phyloP scores from a whole-genome alignment of 2,888 invertebrate genomes.

The Ornithoptera priamus region DNA sequence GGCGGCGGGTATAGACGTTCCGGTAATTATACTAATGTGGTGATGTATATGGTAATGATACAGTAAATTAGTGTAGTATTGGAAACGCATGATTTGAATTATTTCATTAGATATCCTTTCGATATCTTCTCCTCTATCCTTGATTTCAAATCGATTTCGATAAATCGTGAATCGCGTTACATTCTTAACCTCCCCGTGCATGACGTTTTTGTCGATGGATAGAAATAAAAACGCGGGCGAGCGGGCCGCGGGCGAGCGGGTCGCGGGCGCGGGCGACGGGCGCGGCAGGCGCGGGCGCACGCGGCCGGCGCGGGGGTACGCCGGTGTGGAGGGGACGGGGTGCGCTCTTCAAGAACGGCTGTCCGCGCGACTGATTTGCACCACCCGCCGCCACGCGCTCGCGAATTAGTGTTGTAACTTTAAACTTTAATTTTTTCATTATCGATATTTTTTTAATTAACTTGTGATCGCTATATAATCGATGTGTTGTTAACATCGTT shows the following conservation, averaged over 20 bases:
- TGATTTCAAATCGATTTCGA: slow-evolving; percentile 16
- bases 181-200: slow-evolving; percentile 14
- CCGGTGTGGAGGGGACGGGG: too few species aligned
- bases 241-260: slow-evolving; percentile 51
- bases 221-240: slow-evolving; percentile 49
- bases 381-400: slow-evolving; percentile 72
- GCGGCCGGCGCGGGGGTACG: too few species aligned
- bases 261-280: slow-evolving; percentile 29
- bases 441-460: slow-evolving; percentile 40
- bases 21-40: too few species aligned
- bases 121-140: too few species aligned
- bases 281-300: too few species aligned
- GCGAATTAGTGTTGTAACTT: slow-evolving; percentile 60
- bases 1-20: too few species aligned
- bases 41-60: too few species aligned
- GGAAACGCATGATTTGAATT: too few species aligned
- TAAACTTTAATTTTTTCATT: slow-evolving; percentile 35
- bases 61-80: too few species aligned
- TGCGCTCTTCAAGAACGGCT: slow-evolving; percentile 71
- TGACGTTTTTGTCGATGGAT: slow-evolving; percentile 61
- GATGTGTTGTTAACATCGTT: too few species aligned
- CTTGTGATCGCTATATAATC: background rate
- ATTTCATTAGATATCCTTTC: too few species aligned
- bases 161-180: slow-evolving; percentile 8
- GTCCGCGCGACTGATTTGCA: slow-evolving; percentile 79